A percentile compares a stretch with the other conserved stretches of the same genome.
These are phyloP conservation scores for Illadopsis cleaveri DNA, from an alignment of 2,113 vertebrate species.

Conservation along the genomic window DNA sequence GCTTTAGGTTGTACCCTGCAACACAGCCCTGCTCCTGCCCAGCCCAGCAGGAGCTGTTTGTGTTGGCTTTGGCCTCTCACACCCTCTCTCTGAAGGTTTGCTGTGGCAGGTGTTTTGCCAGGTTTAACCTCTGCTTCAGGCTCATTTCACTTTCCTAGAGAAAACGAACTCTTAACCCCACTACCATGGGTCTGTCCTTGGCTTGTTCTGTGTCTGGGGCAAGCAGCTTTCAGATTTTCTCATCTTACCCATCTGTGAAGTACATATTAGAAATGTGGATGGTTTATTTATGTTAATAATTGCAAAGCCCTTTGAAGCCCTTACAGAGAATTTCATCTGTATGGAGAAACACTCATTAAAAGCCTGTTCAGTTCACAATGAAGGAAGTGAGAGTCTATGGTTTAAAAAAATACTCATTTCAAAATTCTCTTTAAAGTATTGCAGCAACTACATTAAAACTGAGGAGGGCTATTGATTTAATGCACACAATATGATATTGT, in stretches of 20 bases:
- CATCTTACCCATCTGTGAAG: not conserved
- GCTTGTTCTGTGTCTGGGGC: not conserved
- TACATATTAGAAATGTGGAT: not conserved
- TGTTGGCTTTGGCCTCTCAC: not conserved
- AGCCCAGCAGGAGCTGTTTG: not conserved
- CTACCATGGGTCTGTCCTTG: not conserved
- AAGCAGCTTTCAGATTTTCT: not conserved
- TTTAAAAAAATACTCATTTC: not conserved
- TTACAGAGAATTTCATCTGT: not conserved
- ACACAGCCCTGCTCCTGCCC: not conserved
- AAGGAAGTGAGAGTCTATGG: not conserved
- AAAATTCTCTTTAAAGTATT: not conserved
- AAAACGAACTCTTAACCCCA: not conserved
- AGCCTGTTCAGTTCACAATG: not conserved
- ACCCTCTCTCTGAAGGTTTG: not conserved
- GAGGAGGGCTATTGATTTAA: slow-evolving; percentile 20
- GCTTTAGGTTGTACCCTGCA: not conserved
- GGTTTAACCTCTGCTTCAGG: not conserved
- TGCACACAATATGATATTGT: not conserved
- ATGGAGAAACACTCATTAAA: not conserved
- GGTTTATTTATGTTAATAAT: not conserved
- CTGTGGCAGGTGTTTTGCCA: not conserved
- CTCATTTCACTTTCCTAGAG: not conserved
- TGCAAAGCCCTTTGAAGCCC: not conserved
- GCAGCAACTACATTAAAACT: not conserved